Conservation (phyloP, 2,888 invertebrate species). For the Tipula helvola region DNA sequence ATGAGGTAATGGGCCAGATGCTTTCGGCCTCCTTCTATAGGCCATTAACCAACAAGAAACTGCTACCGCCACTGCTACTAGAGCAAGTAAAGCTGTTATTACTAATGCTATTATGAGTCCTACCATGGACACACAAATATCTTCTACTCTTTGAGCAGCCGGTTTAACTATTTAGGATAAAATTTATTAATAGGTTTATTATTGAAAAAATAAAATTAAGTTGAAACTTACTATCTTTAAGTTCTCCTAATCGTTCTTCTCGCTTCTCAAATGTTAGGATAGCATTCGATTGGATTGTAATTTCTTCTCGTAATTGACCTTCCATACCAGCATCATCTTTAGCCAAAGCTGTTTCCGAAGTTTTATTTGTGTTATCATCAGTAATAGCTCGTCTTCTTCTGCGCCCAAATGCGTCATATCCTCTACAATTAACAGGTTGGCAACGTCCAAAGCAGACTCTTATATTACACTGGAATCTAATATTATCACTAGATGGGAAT, state of each 20-base stretch:
- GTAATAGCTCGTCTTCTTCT: constrained; percentile 50
- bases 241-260: constrained; percentile 65
- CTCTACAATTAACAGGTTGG: constrained; percentile 88
- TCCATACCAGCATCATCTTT: constrained; percentile 45
- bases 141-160: constrained; percentile 47
- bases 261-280: constrained; percentile 80
- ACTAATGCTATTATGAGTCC: constrained; percentile 86
- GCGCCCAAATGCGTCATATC: constrained; percentile 80
- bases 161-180: constrained; percentile 30
- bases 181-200: constrained; percentile 5
- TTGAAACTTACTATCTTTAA: constrained; percentile 53
- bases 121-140: constrained; percentile 88
- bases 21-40: constrained; percentile 74
- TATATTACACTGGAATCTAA: constrained; percentile 91
- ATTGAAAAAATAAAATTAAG: not conserved
- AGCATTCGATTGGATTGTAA: constrained; percentile 82
- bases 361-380: constrained; percentile 25
- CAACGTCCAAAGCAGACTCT: constrained; percentile 90
- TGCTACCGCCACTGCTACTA: constrained; percentile 88
- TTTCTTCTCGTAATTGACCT: constrained; percentile 83
- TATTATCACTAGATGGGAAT: constrained; percentile 88
- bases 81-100: constrained; percentile 78
- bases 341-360: constrained; percentile 43
- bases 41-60: constrained; percentile 95
- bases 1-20: constrained; percentile 82